Base-by-base conservation (phyloP, 2,113 vertebrate genomes). In the Hepsetus odoe region DNA sequence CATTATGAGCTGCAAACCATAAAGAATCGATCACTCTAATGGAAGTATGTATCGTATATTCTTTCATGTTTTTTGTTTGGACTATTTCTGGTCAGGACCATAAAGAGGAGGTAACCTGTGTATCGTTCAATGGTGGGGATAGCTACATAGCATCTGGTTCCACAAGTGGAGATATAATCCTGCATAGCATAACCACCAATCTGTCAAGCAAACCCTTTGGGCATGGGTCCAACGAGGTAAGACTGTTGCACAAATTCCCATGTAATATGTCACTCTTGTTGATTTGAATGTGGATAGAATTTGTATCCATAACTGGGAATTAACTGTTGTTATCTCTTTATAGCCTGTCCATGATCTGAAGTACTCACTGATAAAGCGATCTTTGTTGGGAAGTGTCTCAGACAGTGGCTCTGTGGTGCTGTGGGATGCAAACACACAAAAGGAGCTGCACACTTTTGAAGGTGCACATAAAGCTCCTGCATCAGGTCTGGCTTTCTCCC, bases 391-490 rank as follows among this genome's bases (percentile, higher is more conserved):
- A 82, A 96, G 93, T 3, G 94, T 97, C 53, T 97, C 95, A 0
- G 96, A 98, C 89, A 95, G 94, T 46, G 98, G 98, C 66, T 85
- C 91, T 14, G 94, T 99, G 74, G 95, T 95, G 14, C 91, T 99
- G 12, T 99, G 98, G 98, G 98, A 99, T 84, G 92, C 94, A 72
- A 96, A 98, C 88, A 95, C 90, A 79, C 96, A 98, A 89, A 96
- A 87, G 76, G 90, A 95, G 1, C 90, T 96, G 71, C 95, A 97
- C 12, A 90, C 90, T 44, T 98, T 99, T 53, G 94, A 96, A 66
- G 86, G 88, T 22, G 86, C 94, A 20, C 98, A 99, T 83, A 98
- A 97, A 87, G 98, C 96, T 20, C 98, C 98, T 1, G 94, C 95
- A 80, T 96, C 94, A 0, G 95, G 95, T 82, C 89, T 99, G 71